Base-by-base conservation (phyloP, 2,797 vertebrate species). In the Rousettus madagascariensis region DNA sequence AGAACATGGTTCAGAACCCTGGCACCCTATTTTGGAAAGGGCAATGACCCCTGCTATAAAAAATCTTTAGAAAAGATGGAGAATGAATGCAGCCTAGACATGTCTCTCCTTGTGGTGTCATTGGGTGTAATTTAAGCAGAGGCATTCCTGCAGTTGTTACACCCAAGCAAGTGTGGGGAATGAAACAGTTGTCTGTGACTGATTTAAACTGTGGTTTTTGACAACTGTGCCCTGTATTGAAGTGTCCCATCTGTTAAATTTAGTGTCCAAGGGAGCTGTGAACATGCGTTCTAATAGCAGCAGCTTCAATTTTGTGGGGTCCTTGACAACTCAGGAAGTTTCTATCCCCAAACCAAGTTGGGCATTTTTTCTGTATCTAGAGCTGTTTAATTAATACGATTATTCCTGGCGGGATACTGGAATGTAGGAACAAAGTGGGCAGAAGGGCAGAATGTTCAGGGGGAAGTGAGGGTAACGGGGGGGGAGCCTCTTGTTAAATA, bases 131-230 rank as follows among this genome's bases (percentile, higher is more conserved):
- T 98, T 98, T 98, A 97, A 97, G 96, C 88, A 80, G 24, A 94
- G 94, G 92, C 96, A 97, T 97, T 97, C 96, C 75, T 93, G 82
- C 97, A 98, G 97, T 96, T 98, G 96, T 97, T 97, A 95, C 94
- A 94, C 91, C 94, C 97, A 97, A 96, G 96, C 20, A 95, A 98
- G 94, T 96, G 96, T 63, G 97, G 95, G 95, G 96, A 98, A 97
- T 89, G 36, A 51, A 98, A 94, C 98, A 98, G 98, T 98, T 98
- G 98, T 95, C 96, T 97, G 97, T 95, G 96, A 95, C 93, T 97
- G 97, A 98, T 97, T 97, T 96, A 97, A 98, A 97, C 94, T 96
- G 95, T 97, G 97, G 92, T 96, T 97, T 98, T 95, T 96, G 95
- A 97, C 97, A 97, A 97, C 97, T 97, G 97, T 97, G 97, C 63